Evolutionary conservation across 2,797 vertebrate genomes (phyloP).

Genomic region (Rhinatrema bivittatum): DNA sequence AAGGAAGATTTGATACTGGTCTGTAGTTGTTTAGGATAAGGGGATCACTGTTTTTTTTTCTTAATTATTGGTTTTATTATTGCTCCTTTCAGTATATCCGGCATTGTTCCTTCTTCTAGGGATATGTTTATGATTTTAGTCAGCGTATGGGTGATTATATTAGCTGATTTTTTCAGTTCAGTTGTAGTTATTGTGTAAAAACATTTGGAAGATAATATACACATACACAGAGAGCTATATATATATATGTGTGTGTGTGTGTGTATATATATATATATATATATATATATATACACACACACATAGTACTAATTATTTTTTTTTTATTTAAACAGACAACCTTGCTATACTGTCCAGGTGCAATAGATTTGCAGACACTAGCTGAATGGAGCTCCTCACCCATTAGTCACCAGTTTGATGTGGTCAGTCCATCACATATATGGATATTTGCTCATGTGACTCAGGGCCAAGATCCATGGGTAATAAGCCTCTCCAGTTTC

Average conservation of each 20-base stretch:
- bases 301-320: background rate
- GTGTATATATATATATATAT: background rate
- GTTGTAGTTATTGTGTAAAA: too few relatives aligned
- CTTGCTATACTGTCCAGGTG: constrained; percentile 89
- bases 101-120: too few relatives aligned
- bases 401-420: constrained; percentile 97
- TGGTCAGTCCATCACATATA: constrained; percentile 94
- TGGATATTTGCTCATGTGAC: constrained; percentile 98
- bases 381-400: constrained; percentile 97
- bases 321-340: constrained; percentile 65
- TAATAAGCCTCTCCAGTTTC: constrained; percentile 97
- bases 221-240: background rate
- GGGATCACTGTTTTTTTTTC: too few relatives aligned
- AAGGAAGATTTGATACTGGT: too few relatives aligned
- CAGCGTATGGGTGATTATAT: too few relatives aligned
- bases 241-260: background rate
- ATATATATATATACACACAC: too few relatives aligned
- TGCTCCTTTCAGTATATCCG: too few relatives aligned
- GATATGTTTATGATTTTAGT: too few relatives aligned
- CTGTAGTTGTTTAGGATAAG: too few relatives aligned
- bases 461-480: constrained; percentile 96
- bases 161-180: too few relatives aligned
- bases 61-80: too few relatives aligned
- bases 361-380: constrained; percentile 89
- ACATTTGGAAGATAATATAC: too few relatives aligned